A percentile compares a stretch with the other conserved stretches of the same genome.
These are phyloP conservation scores for Sterrhoptilus dennistouni DNA, from an alignment of 2,113 vertebrate species.

Conservation along the genomic window DNA sequence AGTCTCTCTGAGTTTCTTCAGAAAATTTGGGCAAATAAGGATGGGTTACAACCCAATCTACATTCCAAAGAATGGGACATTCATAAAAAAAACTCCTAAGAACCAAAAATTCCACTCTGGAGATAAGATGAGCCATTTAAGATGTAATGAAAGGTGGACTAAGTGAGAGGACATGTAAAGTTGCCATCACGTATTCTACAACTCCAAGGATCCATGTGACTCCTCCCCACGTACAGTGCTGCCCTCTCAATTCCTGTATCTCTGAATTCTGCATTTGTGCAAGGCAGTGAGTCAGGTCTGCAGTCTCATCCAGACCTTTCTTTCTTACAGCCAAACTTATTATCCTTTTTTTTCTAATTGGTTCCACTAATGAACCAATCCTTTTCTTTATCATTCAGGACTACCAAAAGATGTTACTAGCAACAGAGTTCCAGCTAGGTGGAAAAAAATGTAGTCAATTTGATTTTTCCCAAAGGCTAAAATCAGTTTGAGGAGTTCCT, in stretches of 20 bases:
- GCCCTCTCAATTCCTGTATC: not conserved
- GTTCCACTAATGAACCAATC: not conserved
- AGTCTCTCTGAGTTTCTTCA: not conserved
- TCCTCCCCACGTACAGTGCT: not conserved
- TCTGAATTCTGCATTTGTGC: not conserved
- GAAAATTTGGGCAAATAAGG: not conserved
- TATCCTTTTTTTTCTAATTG: not conserved
- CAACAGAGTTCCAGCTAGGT: not conserved
- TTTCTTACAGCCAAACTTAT: no score
- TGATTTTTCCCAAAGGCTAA: not conserved
- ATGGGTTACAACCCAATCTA: not conserved
- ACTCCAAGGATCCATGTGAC: accelerated
- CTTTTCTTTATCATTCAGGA: not conserved
- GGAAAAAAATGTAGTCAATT: not conserved
- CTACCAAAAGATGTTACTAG: not conserved
- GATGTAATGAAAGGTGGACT: not conserved
- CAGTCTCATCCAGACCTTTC: not conserved
- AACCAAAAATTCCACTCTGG: not conserved
- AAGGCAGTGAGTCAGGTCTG: not conserved
- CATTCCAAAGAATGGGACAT: accelerated
- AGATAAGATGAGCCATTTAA: not conserved
- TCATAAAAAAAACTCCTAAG: not conserved
- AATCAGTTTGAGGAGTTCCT: not conserved
- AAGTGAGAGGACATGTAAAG: not conserved
- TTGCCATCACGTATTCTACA: not conserved